phyloP scores from a whole-genome alignment of 2,113 vertebrate species.

The Dissostichus mawsoni region DNA sequence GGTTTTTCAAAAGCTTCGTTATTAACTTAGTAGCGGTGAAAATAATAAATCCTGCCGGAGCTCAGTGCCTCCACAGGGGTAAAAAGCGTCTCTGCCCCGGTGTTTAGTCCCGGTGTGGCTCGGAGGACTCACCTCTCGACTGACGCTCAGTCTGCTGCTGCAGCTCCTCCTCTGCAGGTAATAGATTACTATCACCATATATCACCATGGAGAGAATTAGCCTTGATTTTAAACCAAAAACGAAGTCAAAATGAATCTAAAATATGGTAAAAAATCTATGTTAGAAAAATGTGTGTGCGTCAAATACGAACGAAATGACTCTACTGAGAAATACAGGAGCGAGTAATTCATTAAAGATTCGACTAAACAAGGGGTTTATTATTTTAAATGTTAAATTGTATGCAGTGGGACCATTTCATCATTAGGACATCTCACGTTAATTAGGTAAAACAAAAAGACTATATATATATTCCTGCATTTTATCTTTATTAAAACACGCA shows the following conservation, averaged over 20 bases:
- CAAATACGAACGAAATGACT: too few relatives aligned
- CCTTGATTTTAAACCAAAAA: background rate
- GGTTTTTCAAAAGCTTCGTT: background rate
- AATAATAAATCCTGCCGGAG: background rate
- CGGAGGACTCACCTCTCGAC: slow-evolving; percentile 17
- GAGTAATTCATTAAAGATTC: background rate
- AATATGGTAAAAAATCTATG: background rate
- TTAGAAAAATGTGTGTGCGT: background rate
- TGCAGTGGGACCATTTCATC: background rate
- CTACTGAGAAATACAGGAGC: background rate
- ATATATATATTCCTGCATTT: background rate
- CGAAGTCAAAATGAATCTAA: background rate
- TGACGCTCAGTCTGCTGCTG: slow-evolving; percentile 6
- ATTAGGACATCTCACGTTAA: background rate
- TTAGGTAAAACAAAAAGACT: background rate
- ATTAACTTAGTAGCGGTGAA: background rate
- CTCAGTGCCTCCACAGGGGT: background rate
- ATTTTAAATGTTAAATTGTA: background rate
- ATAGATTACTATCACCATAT: slow-evolving; percentile 33
- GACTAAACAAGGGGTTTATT: background rate
- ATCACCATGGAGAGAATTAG: background rate
- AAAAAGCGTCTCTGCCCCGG: background rate
- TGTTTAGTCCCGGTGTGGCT: slow-evolving; percentile 8
- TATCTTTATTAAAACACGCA: background rate
- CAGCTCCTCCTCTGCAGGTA: slow-evolving; percentile 24